phyloP scores from a whole-genome alignment of 1,140 invertebrate genomes.

The Papilio dardanus region DNA sequence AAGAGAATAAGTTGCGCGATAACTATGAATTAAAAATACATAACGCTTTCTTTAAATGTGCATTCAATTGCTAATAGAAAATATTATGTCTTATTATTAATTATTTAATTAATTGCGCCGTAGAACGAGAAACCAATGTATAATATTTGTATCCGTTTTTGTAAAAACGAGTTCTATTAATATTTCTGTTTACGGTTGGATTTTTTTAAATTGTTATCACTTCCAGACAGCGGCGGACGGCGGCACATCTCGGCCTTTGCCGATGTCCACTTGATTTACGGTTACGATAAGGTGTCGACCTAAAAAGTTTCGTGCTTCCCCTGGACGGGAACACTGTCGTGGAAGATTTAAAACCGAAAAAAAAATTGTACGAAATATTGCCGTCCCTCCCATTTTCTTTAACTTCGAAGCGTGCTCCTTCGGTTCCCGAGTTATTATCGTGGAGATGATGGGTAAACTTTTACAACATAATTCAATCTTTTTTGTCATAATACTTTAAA shows the following conservation, averaged over 20 bases:
- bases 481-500: conserved; percentile 20
- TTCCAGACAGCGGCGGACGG: conserved; percentile 56
- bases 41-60: not conserved
- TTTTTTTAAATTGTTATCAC: conserved; percentile 77
- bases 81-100: no score
- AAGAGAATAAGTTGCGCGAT: not conserved
- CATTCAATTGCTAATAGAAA: no score
- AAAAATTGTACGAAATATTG: conserved; percentile 56
- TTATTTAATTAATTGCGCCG: not conserved
- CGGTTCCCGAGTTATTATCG: conserved; percentile 27
- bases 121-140: not conserved
- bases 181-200: conserved; percentile 70
- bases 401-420: conserved; percentile 40
- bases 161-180: conserved; percentile 46
- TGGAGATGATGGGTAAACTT: conserved; percentile 36
- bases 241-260: conserved; percentile 68
- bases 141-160: not conserved
- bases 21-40: not conserved
- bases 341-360: conserved; percentile 77
- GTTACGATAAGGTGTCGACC: conserved; percentile 77
- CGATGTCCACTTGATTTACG: conserved; percentile 80
- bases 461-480: conserved; percentile 32
- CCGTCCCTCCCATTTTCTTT: conserved; percentile 44
- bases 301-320: conserved; percentile 73
- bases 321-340: conserved; percentile 60